A percentile compares a stretch with the other conserved stretches of the same genome.
phyloP scores from a whole-genome alignment of 2,888 invertebrate species.

The Andrena flavipes region DNA sequence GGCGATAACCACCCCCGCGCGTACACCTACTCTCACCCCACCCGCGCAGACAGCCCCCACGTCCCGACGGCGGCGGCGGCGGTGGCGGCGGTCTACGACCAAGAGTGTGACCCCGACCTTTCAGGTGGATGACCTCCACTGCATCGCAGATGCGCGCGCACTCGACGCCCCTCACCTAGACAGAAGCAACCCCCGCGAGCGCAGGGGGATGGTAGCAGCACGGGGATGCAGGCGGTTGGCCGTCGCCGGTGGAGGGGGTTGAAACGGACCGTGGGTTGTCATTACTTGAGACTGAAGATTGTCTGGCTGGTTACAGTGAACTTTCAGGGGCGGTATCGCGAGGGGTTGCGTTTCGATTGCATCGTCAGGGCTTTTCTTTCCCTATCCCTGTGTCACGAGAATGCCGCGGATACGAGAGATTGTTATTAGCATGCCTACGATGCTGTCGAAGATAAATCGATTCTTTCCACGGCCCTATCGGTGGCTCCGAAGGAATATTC shows the following conservation, averaged over 20 bases:
- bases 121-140: conserved; percentile 85
- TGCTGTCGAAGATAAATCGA: background rate
- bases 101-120: conserved; percentile 85
- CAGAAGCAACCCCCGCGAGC: conserved; percentile 44
- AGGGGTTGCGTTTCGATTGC: conserved; percentile 42
- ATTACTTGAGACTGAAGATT: conserved; percentile 61
- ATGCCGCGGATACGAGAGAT: background rate
- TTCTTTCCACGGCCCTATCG: background rate
- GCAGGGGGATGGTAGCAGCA: conserved; percentile 19
- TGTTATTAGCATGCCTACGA: conserved; percentile 8
- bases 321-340: conserved; percentile 27
- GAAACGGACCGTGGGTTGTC: conserved; percentile 50
- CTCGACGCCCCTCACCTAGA: conserved; percentile 70
- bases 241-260: conserved; percentile 36
- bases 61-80: conserved; percentile 62
- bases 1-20: conserved; percentile 75
- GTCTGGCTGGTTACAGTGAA: conserved; percentile 59
- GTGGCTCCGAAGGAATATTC: background rate
- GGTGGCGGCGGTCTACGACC: conserved; percentile 72
- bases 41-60: conserved; percentile 42
- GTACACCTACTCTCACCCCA: conserved; percentile 40
- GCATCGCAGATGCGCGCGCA: conserved; percentile 82
- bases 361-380: conserved; percentile 25
- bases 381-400: background rate
- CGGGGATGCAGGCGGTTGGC: conserved; percentile 44